A percentile compares a stretch with the other conserved stretches of the same genome.
phyloP scores from a whole-genome alignment of 2,113 vertebrate genomes.

The Strigops habroptila region DNA sequence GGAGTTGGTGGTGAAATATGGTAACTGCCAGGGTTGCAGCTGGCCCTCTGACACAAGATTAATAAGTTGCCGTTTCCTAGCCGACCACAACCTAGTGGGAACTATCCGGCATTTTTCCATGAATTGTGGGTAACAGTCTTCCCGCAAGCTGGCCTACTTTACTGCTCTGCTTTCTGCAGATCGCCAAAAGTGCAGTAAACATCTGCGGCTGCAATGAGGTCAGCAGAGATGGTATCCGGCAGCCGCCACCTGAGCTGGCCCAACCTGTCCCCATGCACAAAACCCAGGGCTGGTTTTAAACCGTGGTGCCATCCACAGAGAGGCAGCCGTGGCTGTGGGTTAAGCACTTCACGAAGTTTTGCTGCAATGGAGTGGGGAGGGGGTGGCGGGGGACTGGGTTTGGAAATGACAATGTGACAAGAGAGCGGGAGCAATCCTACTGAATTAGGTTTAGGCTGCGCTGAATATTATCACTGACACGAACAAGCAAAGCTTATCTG shows the following conservation, averaged over 20 bases:
- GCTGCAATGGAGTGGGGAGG: not conserved
- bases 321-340: not conserved
- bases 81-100: conserved; percentile 99
- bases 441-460: conserved; percentile 60
- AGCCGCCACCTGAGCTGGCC: conserved; percentile 67
- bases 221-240: conserved; percentile 78
- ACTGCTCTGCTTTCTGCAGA: conserved; percentile 84
- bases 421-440: conserved; percentile 21
- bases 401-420: conserved; percentile 40
- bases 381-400: not conserved
- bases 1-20: conserved; percentile 90
- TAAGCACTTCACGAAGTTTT: conserved; percentile 69
- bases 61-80: conserved; percentile 99
- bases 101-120: conserved; percentile 89
- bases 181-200: conserved; percentile 83
- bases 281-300: not conserved
- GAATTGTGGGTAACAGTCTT: conserved; percentile 97
- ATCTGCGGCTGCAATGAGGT: conserved; percentile 92
- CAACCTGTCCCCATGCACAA: conserved; percentile 7
- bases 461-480: conserved; percentile 65
- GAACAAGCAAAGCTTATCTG: conserved; percentile 68
- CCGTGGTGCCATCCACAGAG: not conserved
- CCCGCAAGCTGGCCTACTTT: conserved; percentile 95
- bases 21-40: conserved; percentile 92
- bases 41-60: conserved; percentile 99